Evolutionary conservation across 2,113 vertebrate species (phyloP).

Genomic region (Lepus timidus): DNA sequence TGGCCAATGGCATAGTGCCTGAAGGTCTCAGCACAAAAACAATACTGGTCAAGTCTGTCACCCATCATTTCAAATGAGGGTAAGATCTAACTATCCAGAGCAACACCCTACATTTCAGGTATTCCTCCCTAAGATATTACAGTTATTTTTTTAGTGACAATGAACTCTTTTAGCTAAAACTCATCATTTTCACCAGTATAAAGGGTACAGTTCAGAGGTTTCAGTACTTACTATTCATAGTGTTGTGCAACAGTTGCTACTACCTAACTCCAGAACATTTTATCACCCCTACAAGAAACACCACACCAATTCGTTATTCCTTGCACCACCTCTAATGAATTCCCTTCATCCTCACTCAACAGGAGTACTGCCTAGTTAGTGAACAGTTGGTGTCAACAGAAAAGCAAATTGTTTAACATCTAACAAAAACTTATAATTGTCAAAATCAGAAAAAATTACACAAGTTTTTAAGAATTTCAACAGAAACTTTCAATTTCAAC

Average conservation of each 20-base stretch:
- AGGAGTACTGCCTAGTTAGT: slow-evolving; percentile 16
- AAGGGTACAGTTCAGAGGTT: neutral
- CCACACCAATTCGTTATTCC: neutral
- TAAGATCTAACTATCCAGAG: neutral
- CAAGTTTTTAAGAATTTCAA: neutral
- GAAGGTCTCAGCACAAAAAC: neutral
- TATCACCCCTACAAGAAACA: neutral
- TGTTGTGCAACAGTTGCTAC: neutral
- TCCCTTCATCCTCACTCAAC: neutral
- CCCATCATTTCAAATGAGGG: neutral
- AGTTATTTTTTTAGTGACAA: slow-evolving; percentile 14
- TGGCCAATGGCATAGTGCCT: too few species aligned
- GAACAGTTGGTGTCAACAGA: slow-evolving; percentile 3
- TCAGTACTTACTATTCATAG: neutral
- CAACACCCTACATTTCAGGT: neutral
- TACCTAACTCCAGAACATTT: slow-evolving; percentile 18
- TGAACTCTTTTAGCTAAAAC: slow-evolving; percentile 26
- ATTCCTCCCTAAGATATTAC: neutral
- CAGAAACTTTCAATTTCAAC: slow-evolving; percentile 35
- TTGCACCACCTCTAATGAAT: neutral
- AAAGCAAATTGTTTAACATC: slow-evolving; percentile 20
- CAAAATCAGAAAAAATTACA: slow-evolving; percentile 49
- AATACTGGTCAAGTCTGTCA: neutral
- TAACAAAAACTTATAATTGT: slow-evolving; percentile 33
- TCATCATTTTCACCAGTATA: slow-evolving; percentile 22